Evolutionary conservation across 37 sponge, comb jelly and placozoan genomes (phyloP).

Genomic region (Beroe forskalii): DNA sequence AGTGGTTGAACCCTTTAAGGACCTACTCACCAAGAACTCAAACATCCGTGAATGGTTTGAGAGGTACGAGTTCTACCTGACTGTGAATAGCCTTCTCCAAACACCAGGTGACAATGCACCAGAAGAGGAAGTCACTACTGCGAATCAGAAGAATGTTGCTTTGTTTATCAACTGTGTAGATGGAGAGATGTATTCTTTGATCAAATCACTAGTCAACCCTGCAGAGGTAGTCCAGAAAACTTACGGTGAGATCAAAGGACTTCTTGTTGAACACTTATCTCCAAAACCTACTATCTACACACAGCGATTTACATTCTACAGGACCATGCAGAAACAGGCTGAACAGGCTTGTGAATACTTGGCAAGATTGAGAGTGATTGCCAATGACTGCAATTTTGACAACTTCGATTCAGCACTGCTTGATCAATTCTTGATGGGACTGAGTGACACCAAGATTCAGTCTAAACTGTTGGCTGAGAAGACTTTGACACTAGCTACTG

Average conservation of each 20-base stretch:
- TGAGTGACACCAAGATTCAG: neutral
- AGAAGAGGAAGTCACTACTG: neutral
- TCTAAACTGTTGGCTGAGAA: neutral
- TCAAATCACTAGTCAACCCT: constrained; percentile 26
- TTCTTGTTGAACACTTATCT: neutral
- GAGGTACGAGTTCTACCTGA: neutral
- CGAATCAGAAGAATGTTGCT: neutral
- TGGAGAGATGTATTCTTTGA: neutral
- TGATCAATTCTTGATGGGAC: neutral
- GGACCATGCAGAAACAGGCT: neutral
- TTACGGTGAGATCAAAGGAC: neutral
- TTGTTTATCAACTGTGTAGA: neutral
- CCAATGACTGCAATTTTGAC: neutral
- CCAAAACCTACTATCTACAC: constrained; percentile 1
- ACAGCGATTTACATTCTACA: neutral
- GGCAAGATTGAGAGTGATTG: constrained; percentile 26
- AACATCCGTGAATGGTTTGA: constrained; percentile 21
- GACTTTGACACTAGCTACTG: neutral
- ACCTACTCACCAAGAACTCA: neutral
- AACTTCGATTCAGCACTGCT: neutral
- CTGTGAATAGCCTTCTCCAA: neutral
- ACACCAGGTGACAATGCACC: neutral
- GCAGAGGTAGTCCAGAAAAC: neutral
- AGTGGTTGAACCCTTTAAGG: neutral
- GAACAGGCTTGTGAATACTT: neutral